A percentile compares a stretch with the other conserved stretches of the same genome.
These are phyloP conservation scores for Brachionichthys hirsutus DNA, from an alignment of 2,113 vertebrate species.

Conservation along the genomic window DNA sequence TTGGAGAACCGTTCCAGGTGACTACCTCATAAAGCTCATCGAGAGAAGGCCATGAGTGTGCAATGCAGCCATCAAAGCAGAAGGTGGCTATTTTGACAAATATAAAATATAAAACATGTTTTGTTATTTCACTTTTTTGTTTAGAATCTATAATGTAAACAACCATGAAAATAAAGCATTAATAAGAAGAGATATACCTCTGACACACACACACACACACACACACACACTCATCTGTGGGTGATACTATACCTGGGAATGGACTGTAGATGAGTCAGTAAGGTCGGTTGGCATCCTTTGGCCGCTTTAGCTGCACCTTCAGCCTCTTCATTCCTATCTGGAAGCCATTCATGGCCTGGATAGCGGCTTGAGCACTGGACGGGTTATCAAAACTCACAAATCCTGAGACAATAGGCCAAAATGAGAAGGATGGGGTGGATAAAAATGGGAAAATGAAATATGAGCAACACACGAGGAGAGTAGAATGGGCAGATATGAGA, in stretches of 20 bases:
- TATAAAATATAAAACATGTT: too few species aligned
- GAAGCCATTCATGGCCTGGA: slow-evolving; percentile 99
- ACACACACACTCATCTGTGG: neutral
- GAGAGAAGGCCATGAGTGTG: too few species aligned
- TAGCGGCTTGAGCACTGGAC: slow-evolving; percentile 95
- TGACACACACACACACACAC: too few species aligned
- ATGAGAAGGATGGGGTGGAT: slow-evolving; percentile 10
- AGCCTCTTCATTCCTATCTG: slow-evolving; percentile 99
- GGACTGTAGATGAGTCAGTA: slow-evolving; percentile 86
- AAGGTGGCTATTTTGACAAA: too few species aligned
- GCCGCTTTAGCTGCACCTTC: slow-evolving; percentile 98
- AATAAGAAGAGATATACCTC: too few species aligned
- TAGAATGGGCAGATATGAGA: slow-evolving; percentile 38
- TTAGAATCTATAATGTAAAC: too few species aligned
- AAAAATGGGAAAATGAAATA: slow-evolving; percentile 27
- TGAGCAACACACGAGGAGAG: slow-evolving; percentile 20
- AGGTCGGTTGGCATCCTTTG: slow-evolving; percentile 97
- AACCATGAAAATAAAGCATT: too few species aligned
- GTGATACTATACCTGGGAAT: slow-evolving; percentile 78
- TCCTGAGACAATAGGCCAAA: slow-evolving; percentile 75
- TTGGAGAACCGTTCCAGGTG: too few species aligned
- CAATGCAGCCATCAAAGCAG: too few species aligned
- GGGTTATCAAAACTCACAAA: slow-evolving; percentile 99
- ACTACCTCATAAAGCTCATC: too few species aligned
- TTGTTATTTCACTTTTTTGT: too few species aligned